phyloP scores from a whole-genome alignment of 1,140 invertebrate genomes.

The Aphidius gifuensis region DNA sequence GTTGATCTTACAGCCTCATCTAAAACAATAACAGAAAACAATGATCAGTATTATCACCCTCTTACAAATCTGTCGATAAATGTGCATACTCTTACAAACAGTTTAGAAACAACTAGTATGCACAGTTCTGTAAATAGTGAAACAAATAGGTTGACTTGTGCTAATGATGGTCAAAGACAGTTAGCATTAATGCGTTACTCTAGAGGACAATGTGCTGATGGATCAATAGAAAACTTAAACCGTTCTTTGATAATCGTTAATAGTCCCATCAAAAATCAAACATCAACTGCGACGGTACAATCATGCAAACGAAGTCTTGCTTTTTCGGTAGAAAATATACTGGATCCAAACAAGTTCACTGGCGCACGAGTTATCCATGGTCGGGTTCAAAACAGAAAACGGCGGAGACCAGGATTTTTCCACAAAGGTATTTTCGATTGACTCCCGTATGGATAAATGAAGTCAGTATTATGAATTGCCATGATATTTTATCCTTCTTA shows the following conservation, averaged over 20 bases:
- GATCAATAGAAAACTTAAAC: too few relatives aligned
- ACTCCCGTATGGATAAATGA: too few relatives aligned
- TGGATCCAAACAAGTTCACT: slow-evolving; percentile 87
- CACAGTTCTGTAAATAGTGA: not conserved
- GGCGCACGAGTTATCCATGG: slow-evolving; percentile 55
- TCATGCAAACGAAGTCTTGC: slow-evolving; percentile 59
- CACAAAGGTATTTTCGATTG: slow-evolving; percentile 52
- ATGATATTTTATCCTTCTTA: too few relatives aligned
- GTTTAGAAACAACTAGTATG: slow-evolving; percentile 16
- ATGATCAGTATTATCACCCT: slow-evolving; percentile 41
- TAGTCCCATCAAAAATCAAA: too few relatives aligned
- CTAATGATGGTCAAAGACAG: not conserved
- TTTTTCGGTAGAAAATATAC: slow-evolving; percentile 88
- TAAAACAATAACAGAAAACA: slow-evolving; percentile 27
- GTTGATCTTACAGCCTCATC: slow-evolving; percentile 51
- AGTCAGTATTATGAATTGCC: too few relatives aligned
- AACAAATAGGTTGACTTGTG: not conserved
- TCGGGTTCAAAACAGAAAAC: slow-evolving; percentile 39
- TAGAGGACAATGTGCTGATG: too few relatives aligned
- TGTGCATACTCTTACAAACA: slow-evolving; percentile 39
- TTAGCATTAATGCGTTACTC: slow-evolving; percentile 9
- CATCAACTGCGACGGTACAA: slow-evolving; percentile 34
- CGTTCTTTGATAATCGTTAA: too few relatives aligned
- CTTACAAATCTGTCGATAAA: slow-evolving; percentile 33
- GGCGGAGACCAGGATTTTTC: slow-evolving; percentile 50